Evolutionary conservation across 2,888 invertebrate genomes (phyloP).

Genomic region (Galeruca laticollis): DNA sequence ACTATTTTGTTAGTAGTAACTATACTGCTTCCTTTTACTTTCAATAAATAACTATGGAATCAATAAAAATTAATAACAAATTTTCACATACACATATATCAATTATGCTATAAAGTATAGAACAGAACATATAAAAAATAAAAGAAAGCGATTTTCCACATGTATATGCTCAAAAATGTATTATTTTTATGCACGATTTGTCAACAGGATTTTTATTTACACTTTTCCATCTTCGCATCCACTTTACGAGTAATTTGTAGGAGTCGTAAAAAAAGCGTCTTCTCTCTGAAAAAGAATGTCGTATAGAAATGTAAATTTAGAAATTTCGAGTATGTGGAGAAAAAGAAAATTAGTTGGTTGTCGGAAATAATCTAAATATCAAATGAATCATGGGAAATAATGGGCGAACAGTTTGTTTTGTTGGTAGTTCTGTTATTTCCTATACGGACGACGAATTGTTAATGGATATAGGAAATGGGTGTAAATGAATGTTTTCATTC

Average conservation of each 20-base stretch:
- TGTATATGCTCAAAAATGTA: conserved; percentile 31
- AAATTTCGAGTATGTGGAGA: conserved; percentile 26
- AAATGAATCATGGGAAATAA: conserved; percentile 33
- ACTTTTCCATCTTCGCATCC: conserved; percentile 33
- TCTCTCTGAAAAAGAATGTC: conserved; percentile 30
- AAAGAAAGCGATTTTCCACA: conserved; percentile 29
- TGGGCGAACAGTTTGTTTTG: conserved; percentile 1
- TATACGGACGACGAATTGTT: conserved; percentile 7
- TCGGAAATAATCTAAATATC: conserved; percentile 34
- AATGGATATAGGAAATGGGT: conserved; percentile 22
- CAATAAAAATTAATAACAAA: too few relatives aligned
- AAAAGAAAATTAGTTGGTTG: conserved; percentile 30
- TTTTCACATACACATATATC: too few relatives aligned
- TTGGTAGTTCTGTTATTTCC: neutral
- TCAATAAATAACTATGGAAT: too few relatives aligned
- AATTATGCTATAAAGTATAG: too few relatives aligned
- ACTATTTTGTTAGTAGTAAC: too few relatives aligned
- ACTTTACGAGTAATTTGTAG: conserved; percentile 42
- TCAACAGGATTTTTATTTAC: conserved; percentile 39
- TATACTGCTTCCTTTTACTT: too few relatives aligned
- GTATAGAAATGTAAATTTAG: conserved; percentile 39
- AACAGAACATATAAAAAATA: conserved; percentile 7
- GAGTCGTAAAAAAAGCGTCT: conserved; percentile 33
- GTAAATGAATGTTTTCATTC: conserved; percentile 8
- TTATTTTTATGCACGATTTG: conserved; percentile 37